Evolutionary conservation across 2,797 vertebrate genomes (phyloP).

Genomic region (Sebastes cheni): DNA sequence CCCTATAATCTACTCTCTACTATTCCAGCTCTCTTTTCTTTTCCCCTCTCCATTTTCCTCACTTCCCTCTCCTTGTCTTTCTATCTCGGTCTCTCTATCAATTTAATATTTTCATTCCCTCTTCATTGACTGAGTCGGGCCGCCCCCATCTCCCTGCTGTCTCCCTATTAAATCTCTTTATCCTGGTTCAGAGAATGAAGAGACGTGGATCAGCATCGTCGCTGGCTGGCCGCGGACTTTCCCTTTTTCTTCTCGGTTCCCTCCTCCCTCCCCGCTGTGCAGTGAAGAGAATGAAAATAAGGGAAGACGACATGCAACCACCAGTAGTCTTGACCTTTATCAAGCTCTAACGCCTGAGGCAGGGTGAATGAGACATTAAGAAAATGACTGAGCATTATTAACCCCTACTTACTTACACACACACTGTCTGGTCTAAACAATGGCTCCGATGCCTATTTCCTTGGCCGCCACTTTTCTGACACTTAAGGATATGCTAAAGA

Average conservation of each 20-base stretch:
- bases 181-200: conserved; percentile 63
- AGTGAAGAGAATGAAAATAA: conserved; percentile 66
- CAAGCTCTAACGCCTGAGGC: conserved; percentile 66
- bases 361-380: conserved; percentile 75
- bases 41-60: conserved; percentile 53
- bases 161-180: conserved; percentile 65
- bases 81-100: conserved; percentile 56
- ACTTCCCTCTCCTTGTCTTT: conserved; percentile 44
- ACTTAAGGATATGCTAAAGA: conserved; percentile 39
- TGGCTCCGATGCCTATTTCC: conserved; percentile 19
- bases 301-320: conserved; percentile 69
- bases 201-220: conserved; percentile 42
- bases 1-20: conserved; percentile 73
- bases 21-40: conserved; percentile 53
- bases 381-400: conserved; percentile 78
- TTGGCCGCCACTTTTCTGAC: conserved; percentile 33
- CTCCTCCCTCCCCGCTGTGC: conserved; percentile 36
- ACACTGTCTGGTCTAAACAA: conserved; percentile 39
- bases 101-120: conserved; percentile 69
- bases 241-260: conserved; percentile 12
- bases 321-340: conserved; percentile 81
- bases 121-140: conserved; percentile 50
- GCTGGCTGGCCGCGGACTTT: conserved; percentile 44
- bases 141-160: conserved; percentile 35
- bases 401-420: conserved; percentile 57